Evolutionary conservation across 2,888 invertebrate species (phyloP).

Genomic region (Meloe dianella): DNA sequence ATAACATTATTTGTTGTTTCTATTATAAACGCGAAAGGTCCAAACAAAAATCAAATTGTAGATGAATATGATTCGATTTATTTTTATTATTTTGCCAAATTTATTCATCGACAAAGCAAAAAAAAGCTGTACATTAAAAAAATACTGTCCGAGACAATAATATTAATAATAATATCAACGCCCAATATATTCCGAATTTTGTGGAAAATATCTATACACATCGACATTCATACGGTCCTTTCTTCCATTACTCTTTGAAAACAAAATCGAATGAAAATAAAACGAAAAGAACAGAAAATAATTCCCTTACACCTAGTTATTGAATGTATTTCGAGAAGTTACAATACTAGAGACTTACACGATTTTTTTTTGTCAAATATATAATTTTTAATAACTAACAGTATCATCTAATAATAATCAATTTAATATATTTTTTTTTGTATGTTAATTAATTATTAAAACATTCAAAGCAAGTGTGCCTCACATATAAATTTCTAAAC

Average conservation of each 20-base stretch:
- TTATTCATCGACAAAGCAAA: constrained; percentile 56
- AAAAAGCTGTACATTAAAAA: constrained; percentile 59
- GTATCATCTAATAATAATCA: constrained; percentile 23
- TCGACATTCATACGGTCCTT: constrained; percentile 42
- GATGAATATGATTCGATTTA: background rate
- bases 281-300: constrained; percentile 50
- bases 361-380: constrained; percentile 18
- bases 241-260: constrained; percentile 37
- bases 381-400: constrained; percentile 29
- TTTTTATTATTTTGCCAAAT: background rate
- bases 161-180: constrained; percentile 48
- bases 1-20: background rate
- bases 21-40: background rate
- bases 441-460: constrained; percentile 30
- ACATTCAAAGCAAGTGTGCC: constrained; percentile 43
- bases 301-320: constrained; percentile 49
- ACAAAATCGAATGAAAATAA: background rate
- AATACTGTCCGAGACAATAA: constrained; percentile 56
- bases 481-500: constrained; percentile 34
- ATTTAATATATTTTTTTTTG: constrained; percentile 15
- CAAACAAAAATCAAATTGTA: background rate
- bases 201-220: background rate
- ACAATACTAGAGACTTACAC: constrained; percentile 38
- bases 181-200: too few relatives aligned
- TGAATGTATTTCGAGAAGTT: constrained; percentile 46